phyloP scores from a whole-genome alignment of 2,113 vertebrate species.

The Illadopsis cleaveri region DNA sequence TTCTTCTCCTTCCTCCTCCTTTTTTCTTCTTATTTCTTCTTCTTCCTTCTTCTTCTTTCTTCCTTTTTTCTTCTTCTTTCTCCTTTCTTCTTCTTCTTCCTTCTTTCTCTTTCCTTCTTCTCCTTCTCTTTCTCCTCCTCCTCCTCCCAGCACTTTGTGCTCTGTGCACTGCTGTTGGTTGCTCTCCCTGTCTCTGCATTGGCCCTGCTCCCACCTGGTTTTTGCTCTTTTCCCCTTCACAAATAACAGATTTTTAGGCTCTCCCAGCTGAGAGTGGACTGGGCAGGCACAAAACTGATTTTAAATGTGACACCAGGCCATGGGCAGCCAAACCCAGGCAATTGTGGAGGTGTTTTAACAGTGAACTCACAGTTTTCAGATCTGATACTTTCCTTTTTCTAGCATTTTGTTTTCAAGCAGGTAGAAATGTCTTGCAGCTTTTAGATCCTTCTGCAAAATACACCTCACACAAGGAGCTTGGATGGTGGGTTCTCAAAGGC shows the following conservation, averaged over 20 bases:
- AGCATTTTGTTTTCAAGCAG: background rate
- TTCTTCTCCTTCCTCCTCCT: background rate
- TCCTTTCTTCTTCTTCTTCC: too few species aligned
- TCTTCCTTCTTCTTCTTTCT: rapidly evolving
- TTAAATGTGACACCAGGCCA: background rate
- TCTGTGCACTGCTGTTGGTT: background rate
- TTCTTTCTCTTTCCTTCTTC: too few species aligned
- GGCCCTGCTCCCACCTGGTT: background rate
- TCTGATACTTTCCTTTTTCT: background rate
- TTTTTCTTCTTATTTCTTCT: too few species aligned
- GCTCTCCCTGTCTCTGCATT: background rate
- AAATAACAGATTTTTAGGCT: background rate
- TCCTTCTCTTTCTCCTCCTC: background rate
- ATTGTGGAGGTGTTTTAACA: background rate
- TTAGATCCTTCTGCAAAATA: background rate
- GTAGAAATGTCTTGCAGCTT: background rate
- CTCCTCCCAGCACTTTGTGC: background rate
- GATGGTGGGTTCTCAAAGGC: background rate
- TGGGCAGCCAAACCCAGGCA: background rate
- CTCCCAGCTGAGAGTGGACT: background rate
- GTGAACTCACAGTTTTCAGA: background rate
- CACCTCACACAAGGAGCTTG: background rate
- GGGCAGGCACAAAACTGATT: background rate
- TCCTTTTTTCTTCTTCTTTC: rapidly evolving
- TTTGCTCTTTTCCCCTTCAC: background rate